Conservation (phyloP, 2,888 invertebrate genomes). For the Augiades crinisus region DNA sequence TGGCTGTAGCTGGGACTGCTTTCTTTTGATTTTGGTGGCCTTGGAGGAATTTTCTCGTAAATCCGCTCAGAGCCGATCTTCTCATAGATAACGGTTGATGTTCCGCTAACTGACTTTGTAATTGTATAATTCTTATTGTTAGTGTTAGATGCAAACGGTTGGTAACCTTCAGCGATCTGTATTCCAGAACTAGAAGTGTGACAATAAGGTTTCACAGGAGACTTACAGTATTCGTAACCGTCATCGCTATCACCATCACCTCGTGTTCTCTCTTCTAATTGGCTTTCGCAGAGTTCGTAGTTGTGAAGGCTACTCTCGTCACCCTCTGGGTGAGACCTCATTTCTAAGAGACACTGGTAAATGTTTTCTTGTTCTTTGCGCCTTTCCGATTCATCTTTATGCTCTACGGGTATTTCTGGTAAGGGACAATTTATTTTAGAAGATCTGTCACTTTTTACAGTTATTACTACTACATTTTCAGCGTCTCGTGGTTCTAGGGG, state of each 20-base stretch:
- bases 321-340: conserved; percentile 74
- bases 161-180: conserved; percentile 78
- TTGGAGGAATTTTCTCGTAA: conserved; percentile 70
- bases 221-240: conserved; percentile 76
- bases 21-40: conserved; percentile 57
- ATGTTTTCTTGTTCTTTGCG: conserved; percentile 58
- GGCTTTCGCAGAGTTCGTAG: conserved; percentile 73
- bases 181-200: conserved; percentile 66
- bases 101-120: conserved; percentile 69
- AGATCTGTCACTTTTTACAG: conserved; percentile 55
- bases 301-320: conserved; percentile 76
- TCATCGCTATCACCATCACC: conserved; percentile 75
- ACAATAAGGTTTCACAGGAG: conserved; percentile 70
- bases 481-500: conserved; percentile 62
- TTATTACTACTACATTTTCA: conserved; percentile 59
- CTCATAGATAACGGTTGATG: conserved; percentile 72
- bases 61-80: conserved; percentile 74
- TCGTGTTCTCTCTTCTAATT: conserved; percentile 66
- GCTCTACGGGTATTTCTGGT: conserved; percentile 70
- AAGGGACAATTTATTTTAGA: conserved; percentile 75
- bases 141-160: conserved; percentile 50
- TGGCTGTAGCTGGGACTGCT: conserved; percentile 64
- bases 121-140: conserved; percentile 62
- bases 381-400: conserved; percentile 35
- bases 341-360: conserved; percentile 71